Base-by-base conservation (phyloP, 2,113 vertebrate species). In the Gopherus flavomarginatus region DNA sequence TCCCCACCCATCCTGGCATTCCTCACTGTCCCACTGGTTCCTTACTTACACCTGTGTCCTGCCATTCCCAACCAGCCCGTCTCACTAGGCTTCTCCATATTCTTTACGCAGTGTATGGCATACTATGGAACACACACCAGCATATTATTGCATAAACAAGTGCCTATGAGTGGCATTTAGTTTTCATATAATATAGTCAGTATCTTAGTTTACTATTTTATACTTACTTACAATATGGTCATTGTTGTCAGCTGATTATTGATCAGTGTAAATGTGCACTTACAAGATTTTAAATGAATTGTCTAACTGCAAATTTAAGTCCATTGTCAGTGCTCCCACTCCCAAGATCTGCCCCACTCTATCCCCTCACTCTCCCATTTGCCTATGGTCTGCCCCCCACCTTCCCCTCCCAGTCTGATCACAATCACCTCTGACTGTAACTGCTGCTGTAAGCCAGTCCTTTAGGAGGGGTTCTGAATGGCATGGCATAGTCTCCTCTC, bases 401-500 rank as follows among this genome's bases (percentile, higher is more conserved):
- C n/a, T 86, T 24, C 19, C 5, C 47, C 54, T 92, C 85, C 69
- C 86, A 6, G 4, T 85, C 89, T 75, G 84, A 1, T 84, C 31
- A 87, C 93, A 81, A 62, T 42, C 26, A 26, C 69, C 81, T 95
- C 80, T 19, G 0, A 0, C 62, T 82, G 44, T 5, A 54, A 6
- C 19, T 1, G 4, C 1, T 16, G 8, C 56, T 31, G 4, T 0
- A 7, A 56, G 57, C 13, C 7, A 90, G 69, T n/a, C 83, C 82
- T 65, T 85, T 11, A 69, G 72, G 81, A 38, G 3, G 3, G 8
- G 84, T 27, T 54, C 84, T 82, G 49, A 44, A 9, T 29, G 75
- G 93, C 27, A 12, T 5, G 4, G 77, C 53, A 83, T 0, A 78
- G 10, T 0, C 49, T 89, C 72, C 79, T 77, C 27, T 27, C 89